These are phyloP conservation scores for Albula goreensis DNA, from an alignment of 2,113 vertebrate genomes.

Conservation along the genomic window DNA sequence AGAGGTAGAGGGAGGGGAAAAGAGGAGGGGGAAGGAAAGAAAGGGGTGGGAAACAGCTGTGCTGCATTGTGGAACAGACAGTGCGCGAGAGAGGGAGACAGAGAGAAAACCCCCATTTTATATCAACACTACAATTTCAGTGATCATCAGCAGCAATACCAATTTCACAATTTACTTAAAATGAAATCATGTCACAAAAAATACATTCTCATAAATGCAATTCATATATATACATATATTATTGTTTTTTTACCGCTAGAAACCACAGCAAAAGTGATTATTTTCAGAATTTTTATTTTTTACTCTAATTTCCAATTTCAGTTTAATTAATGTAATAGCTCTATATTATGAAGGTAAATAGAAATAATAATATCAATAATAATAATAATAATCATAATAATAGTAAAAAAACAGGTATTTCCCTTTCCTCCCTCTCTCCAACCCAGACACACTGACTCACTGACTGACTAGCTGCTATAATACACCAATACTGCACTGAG, in stretches of 20 bases:
- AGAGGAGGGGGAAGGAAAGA: conserved; percentile 38
- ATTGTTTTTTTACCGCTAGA: background rate
- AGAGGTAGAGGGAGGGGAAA: conserved; percentile 7
- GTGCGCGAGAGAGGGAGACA: conserved; percentile 60
- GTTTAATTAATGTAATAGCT: too few species aligned
- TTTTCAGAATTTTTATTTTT: too few species aligned
- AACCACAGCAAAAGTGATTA: background rate
- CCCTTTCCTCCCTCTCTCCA: conserved; percentile 35
- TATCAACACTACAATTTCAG: conserved; percentile 52
- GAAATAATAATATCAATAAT: background rate
- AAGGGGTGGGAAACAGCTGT: conserved; percentile 63
- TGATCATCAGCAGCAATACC: conserved; percentile 58
- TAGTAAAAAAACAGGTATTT: too few species aligned
- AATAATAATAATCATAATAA: conserved; percentile 10
- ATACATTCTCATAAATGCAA: conserved; percentile 16
- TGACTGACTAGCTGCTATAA: conserved; percentile 61
- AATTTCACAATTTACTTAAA: conserved; percentile 38
- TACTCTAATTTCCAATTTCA: too few species aligned
- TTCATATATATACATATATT: background rate
- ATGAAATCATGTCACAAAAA: conserved; percentile 36
- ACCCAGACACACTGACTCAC: conserved; percentile 68
- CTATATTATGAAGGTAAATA: background rate
- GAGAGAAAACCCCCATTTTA: conserved; percentile 67
- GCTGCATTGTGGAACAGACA: conserved; percentile 64
- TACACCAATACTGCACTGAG: conserved; percentile 60